Base-by-base conservation (phyloP, 2,113 vertebrate species). In the Pavo muticus region DNA sequence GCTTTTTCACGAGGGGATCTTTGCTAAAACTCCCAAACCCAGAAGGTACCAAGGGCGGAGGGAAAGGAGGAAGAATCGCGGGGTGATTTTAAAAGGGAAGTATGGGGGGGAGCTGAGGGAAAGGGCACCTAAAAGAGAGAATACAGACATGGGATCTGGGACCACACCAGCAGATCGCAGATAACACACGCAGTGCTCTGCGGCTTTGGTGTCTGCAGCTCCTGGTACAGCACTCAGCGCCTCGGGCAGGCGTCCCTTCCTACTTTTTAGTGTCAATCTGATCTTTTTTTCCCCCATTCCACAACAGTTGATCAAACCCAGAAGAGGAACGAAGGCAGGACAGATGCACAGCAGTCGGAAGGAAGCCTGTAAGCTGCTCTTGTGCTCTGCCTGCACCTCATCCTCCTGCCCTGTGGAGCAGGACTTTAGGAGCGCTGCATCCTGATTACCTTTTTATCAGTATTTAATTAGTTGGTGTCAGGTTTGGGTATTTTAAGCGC, bases 1-100 rank as follows among this genome's bases (percentile, higher is more conserved):
- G 65, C 35, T 74, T 90, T 93, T 79, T 21, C 52, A 27, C 32
- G 15, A 67, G 90, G 94, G 94, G 83, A 95, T 95, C 83, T 97
- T 90, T 88, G 80, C 63, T 77, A 11, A 94, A 95, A 59, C 90
- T 96, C 76, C 94, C 88, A 79, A 81, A 60, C 44, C 60, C 69
- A 18, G 17, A 4, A 72, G 0, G 1, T 56, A 45, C 45, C 50
- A 60, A 42, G 14, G 45, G 40, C 40, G 59, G 91, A 84, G 68
- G 4, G 52, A 69, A 60, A 84, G 54, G 18, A 91, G 56, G 93
- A 95, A 91, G 79, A 90, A 93, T 17, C 63, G 27, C 0, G 30
- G 56, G 61, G 73, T 52, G 9, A 84, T 64, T 86, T 88, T 81
- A 64, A 52, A 68, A 71, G 63, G 64, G 75, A 91, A 94, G 39